Evolutionary conservation across 1,140 invertebrate genomes (phyloP).

Genomic region (Sinella curviseta): DNA sequence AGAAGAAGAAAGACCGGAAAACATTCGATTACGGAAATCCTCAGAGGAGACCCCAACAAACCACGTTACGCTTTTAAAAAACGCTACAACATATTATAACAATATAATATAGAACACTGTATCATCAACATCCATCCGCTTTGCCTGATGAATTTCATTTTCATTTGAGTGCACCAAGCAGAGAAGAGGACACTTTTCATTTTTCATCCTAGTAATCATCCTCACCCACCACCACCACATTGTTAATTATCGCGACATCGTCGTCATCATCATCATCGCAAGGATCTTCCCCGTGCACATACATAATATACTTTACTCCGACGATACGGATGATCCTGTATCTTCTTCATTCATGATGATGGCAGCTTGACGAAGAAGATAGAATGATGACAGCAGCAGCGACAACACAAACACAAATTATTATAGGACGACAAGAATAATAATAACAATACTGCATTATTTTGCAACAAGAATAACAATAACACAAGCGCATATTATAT

Average conservation of each 20-base stretch:
- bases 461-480: too few relatives aligned
- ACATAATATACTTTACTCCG: neutral
- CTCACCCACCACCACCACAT: neutral
- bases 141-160: slow-evolving; percentile 2
- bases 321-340: neutral
- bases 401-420: too few relatives aligned
- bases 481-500: too few relatives aligned
- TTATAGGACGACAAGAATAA: too few relatives aligned
- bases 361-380: too few relatives aligned
- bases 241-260: neutral
- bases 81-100: too few relatives aligned
- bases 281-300: neutral
- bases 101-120: too few relatives aligned
- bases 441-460: too few relatives aligned
- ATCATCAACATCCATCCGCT: too few relatives aligned
- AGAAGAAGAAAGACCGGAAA: slow-evolving; percentile 23
- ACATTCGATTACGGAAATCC: slow-evolving; percentile 21
- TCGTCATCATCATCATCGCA: neutral
- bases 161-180: neutral
- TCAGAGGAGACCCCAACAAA: neutral
- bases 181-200: neutral
- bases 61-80: too few relatives aligned
- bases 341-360: too few relatives aligned
- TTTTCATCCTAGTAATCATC: neutral
- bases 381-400: too few relatives aligned